Percentiles rank a stretch among this genome's conserved stretches.
Evolutionary conservation across 2,797 vertebrate species (phyloP).

Genomic region (Pipistrellus pygmaeus): DNA sequence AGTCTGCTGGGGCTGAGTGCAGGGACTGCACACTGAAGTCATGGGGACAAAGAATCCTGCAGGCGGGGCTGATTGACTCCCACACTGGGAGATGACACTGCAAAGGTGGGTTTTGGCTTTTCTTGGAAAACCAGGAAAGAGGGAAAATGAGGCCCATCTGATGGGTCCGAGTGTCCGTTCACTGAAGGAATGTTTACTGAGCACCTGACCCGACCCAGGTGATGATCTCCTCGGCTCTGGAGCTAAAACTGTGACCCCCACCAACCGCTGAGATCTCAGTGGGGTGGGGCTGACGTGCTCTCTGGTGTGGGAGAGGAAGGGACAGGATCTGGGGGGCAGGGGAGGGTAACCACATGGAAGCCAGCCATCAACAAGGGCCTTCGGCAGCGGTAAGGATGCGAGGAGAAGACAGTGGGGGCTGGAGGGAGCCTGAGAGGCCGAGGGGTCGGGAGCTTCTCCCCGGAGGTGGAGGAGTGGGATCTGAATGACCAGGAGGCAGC

Average conservation of each 20-base stretch:
- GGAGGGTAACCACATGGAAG: not conserved
- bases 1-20: not conserved
- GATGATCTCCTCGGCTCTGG: no score
- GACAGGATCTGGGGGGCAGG: not conserved
- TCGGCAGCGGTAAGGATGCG: not conserved
- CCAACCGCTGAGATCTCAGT: not conserved
- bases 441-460: not conserved
- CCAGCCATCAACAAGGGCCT: not conserved
- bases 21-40: not conserved
- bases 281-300: not conserved
- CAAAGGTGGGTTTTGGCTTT: not conserved
- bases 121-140: constrained; percentile 29
- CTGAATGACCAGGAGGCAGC: not conserved
- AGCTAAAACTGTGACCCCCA: not conserved
- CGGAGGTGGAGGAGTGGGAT: fast-evolving
- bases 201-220: not conserved
- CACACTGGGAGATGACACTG: not conserved
- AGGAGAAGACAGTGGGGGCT: not conserved
- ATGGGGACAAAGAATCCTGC: not conserved
- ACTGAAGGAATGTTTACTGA: not conserved
- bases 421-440: not conserved
- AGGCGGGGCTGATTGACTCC: not conserved
- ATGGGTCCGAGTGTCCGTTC: not conserved
- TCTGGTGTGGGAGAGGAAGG: not conserved
- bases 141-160: not conserved